These are phyloP conservation scores for Schizothorax lantsangensis DNA, from an alignment of 2,797 vertebrate genomes.

Conservation along the genomic window DNA sequence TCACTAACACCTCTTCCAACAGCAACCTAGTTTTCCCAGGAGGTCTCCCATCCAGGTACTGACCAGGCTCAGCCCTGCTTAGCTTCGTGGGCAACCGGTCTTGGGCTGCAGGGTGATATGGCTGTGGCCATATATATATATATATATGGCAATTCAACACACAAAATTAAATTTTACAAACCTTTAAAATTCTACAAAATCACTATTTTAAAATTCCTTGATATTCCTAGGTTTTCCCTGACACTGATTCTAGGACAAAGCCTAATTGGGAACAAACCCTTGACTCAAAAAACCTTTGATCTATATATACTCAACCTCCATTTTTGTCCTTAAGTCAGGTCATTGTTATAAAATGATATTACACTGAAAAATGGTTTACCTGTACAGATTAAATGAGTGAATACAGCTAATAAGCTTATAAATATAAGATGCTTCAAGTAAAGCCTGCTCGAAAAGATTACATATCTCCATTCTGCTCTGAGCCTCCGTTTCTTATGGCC, in stretches of 20 bases:
- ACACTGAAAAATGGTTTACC: neutral
- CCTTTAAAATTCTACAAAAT: neutral
- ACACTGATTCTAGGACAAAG: slow-evolving; percentile 14
- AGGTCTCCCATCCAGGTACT: no score
- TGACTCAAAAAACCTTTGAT: neutral
- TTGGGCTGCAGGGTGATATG: no score
- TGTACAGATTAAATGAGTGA: neutral
- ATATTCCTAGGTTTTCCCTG: neutral
- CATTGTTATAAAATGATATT: slow-evolving; percentile 12
- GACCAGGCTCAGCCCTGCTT: no score
- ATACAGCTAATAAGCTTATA: neutral
- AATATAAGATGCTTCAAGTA: slow-evolving; percentile 11
- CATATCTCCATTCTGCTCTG: slow-evolving; percentile 10
- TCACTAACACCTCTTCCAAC: no score
- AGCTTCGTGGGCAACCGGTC: no score
- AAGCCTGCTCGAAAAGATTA: slow-evolving; percentile 2
- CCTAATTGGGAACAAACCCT: neutral
- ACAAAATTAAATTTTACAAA: neutral
- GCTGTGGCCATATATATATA: neutral
- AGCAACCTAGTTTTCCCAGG: no score
- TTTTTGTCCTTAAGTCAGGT: slow-evolving; percentile 15
- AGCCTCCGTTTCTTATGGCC: slow-evolving; percentile 20
- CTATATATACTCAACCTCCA: slow-evolving; percentile 5
- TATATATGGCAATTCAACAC: neutral
- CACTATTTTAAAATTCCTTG: neutral